Conservation (phyloP, 92 coral and sea anemone species). For the Scolanthus callimorphus region DNA sequence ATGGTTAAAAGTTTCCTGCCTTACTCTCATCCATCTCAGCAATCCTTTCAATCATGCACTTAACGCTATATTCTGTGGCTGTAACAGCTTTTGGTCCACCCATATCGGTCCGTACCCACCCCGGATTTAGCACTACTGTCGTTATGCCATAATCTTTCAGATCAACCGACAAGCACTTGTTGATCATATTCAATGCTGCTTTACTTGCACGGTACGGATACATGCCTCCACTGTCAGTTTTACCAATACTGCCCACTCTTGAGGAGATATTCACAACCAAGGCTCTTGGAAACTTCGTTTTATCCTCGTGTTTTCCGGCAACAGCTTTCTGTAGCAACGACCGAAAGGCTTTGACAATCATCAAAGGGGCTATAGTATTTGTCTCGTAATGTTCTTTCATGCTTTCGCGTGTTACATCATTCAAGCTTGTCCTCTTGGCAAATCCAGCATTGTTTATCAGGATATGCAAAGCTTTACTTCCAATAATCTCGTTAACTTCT, state of each 20-base stretch:
- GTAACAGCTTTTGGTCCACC: too few species aligned
- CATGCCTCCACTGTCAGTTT: conserved; percentile 2
- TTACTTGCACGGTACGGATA: too few species aligned
- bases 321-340: conserved; percentile 48
- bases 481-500: conserved; percentile 26
- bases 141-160: too few species aligned
- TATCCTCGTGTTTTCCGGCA: conserved; percentile 6
- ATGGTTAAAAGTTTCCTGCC: too few species aligned
- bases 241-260: conserved; percentile 15
- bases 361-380: conserved; percentile 58
- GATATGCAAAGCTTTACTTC: conserved; percentile 37
- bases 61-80: too few species aligned
- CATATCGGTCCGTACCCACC: too few species aligned
- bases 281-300: conserved; percentile 15
- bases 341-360: conserved; percentile 46
- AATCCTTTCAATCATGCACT: too few species aligned
- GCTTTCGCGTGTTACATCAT: conserved; percentile 40
- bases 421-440: too few species aligned
- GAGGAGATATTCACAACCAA: conserved; percentile 50
- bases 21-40: too few species aligned
- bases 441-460: conserved; percentile 64
- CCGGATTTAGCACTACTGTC: too few species aligned
- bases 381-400: conserved; percentile 47
- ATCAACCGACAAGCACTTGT: too few species aligned
- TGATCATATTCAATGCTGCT: too few species aligned